These are phyloP conservation scores for Cosmorhoe ocellata DNA, from an alignment of 2,888 invertebrate genomes.

Conservation along the genomic window DNA sequence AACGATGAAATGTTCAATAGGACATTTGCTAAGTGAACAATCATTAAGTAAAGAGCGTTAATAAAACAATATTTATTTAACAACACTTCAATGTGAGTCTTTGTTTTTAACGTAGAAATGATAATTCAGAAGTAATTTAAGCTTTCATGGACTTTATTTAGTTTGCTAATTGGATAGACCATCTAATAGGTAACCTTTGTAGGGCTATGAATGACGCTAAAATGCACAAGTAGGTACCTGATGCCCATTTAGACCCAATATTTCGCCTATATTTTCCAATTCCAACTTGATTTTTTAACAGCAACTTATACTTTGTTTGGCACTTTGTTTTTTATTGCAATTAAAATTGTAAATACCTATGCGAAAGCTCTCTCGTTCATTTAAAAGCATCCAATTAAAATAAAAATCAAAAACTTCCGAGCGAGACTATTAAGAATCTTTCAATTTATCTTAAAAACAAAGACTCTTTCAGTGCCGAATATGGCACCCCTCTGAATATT, in stretches of 20 bases:
- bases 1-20: constrained; percentile 10
- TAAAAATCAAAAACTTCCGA: constrained; percentile 25
- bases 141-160: too few relatives aligned
- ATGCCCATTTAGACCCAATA: too few relatives aligned
- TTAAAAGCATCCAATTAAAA: constrained; percentile 24
- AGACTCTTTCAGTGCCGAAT: constrained; percentile 52
- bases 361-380: constrained; percentile 4
- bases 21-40: constrained; percentile 19
- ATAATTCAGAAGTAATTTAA: too few relatives aligned
- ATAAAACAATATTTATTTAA: background rate
- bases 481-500: constrained; percentile 52
- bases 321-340: constrained; percentile 11
- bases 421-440: constrained; percentile 40
- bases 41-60: background rate
- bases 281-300: background rate
- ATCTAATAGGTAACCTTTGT: too few relatives aligned
- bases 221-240: too few relatives aligned
- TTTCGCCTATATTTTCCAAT: too few relatives aligned
- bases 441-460: constrained; percentile 57
- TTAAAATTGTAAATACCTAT: constrained; percentile 19
- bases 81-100: too few relatives aligned
- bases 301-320: constrained; percentile 1
- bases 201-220: too few relatives aligned
- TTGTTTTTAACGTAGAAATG: too few relatives aligned
- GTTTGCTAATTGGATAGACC: too few relatives aligned